phyloP scores from a whole-genome alignment of 1,140 invertebrate genomes.

The Cydia fagiglandana region DNA sequence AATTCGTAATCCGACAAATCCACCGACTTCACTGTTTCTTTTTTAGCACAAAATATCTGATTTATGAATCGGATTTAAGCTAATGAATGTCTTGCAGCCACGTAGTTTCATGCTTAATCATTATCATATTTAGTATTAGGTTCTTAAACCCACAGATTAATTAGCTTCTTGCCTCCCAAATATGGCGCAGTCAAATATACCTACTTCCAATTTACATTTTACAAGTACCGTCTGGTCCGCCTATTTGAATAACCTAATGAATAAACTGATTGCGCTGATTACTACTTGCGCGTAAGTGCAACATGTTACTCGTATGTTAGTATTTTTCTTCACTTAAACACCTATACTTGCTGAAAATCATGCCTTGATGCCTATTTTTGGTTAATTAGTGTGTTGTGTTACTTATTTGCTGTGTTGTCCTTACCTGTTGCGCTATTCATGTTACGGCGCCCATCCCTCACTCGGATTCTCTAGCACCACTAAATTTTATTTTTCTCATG shows the following conservation, averaged over 20 bases:
- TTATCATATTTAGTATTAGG: slow-evolving; percentile 28
- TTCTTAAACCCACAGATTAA: slow-evolving; percentile 11
- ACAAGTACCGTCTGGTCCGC: background rate
- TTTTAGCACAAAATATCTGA: slow-evolving; percentile 32
- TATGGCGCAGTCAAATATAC: background rate
- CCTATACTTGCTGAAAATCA: background rate
- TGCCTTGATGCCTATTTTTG: too few relatives aligned
- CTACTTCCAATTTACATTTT: background rate
- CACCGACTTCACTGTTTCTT: slow-evolving; percentile 40
- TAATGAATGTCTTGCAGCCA: slow-evolving; percentile 25
- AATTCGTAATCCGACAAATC: slow-evolving; percentile 60
- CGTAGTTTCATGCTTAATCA: slow-evolving; percentile 15
- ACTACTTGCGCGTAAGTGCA: too few relatives aligned
- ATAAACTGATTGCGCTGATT: too few relatives aligned
- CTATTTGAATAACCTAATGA: background rate
- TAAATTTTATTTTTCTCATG: slow-evolving; percentile 73
- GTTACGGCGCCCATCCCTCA: slow-evolving; percentile 49
- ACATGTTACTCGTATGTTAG: background rate
- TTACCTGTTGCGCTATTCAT: slow-evolving; percentile 68
- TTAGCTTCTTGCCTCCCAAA: slow-evolving; percentile 14
- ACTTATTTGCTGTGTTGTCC: slow-evolving; percentile 32
- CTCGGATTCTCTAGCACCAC: slow-evolving; percentile 65
- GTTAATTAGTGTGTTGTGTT: background rate
- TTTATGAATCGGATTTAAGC: slow-evolving; percentile 23
- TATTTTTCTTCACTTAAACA: background rate